Evolutionary conservation across 2,888 invertebrate species (phyloP), one percentile per base, ranked within the genome.

Genomic region (Phytoseiulus persimilis): DNA sequence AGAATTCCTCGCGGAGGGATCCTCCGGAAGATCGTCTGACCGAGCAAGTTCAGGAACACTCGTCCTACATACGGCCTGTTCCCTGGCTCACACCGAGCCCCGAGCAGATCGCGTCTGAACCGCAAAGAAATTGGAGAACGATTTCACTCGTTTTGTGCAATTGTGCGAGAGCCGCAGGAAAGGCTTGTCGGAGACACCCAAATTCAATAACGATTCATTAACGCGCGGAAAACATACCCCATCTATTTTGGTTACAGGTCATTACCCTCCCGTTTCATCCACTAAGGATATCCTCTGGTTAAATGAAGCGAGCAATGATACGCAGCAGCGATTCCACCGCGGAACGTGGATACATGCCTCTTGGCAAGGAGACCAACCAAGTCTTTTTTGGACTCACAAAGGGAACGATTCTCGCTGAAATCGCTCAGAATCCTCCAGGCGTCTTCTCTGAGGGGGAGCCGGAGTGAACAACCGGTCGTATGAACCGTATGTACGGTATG

Each of bases 181-280:
- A 65, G 65, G 65, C 65, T 65, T 65, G 65, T 65, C 65, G 65
- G 5, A 65, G 65, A 65, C 65, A 65, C 65, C 14, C 65, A 65
- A 65, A 65, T 65, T 65, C 65, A 65, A 65, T 65, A 65, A 65
- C 65, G 65, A 65, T 65, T 65, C 65, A 65, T 65, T 65, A 65
- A 65, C 65, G 65, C 65, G 65, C 65, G 65, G 65, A 28, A 65
- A 65, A 65, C 65, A 65, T 65, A 2, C 65, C 65, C 65, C 65
- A 65, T 65, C 65, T 65, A 65, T 65, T 65, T 65, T 65, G 65
- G 65, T 65, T 65, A 65, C 65, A 65, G 65, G 65, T 65, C 65
- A 65, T 65, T 65, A 65, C 65, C 5, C 65, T 65, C 65, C 65
- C 65, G 18, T 65, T 65, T 65, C 65, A 65, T 65, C 65, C 65